Evolutionary conservation across 2,797 vertebrate genomes (phyloP).

Genomic region (Coracias cyanogaster): DNA sequence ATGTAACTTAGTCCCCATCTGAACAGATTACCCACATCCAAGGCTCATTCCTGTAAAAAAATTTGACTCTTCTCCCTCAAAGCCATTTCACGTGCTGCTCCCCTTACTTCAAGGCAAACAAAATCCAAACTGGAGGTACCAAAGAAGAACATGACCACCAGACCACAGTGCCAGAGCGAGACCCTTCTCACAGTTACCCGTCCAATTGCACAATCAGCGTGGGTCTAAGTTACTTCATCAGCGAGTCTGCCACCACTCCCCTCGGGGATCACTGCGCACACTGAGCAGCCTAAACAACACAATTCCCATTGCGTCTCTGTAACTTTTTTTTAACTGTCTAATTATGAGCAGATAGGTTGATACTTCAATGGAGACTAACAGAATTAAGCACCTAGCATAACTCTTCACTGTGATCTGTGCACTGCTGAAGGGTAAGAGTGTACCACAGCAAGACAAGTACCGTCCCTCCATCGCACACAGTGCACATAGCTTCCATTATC

Average conservation of each 20-base stretch:
- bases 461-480: constrained; percentile 41
- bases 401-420: constrained; percentile 23
- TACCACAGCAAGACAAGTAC: not conserved
- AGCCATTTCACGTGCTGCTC: accelerated
- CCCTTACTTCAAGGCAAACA: not conserved
- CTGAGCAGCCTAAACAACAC: accelerated
- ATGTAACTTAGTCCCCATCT: not conserved
- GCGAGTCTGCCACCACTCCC: not conserved
- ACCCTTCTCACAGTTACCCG: accelerated
- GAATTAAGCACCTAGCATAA: constrained; percentile 1
- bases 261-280: not conserved
- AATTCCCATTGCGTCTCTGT: not conserved
- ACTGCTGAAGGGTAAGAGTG: constrained; percentile 4
- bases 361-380: constrained; percentile 13
- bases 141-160: accelerated
- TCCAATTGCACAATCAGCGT: accelerated
- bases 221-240: not conserved
- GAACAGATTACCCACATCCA: not conserved
- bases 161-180: not conserved
- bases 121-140: not conserved
- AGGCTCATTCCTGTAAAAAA: not conserved
- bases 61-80: accelerated
- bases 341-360: not conserved
- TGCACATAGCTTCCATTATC: constrained; percentile 29
- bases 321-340: not conserved